Percentiles rank a stretch among this genome's conserved stretches.
Evolutionary conservation across 2,888 invertebrate genomes (phyloP).

Genomic region (Sminthurinus aureus): DNA sequence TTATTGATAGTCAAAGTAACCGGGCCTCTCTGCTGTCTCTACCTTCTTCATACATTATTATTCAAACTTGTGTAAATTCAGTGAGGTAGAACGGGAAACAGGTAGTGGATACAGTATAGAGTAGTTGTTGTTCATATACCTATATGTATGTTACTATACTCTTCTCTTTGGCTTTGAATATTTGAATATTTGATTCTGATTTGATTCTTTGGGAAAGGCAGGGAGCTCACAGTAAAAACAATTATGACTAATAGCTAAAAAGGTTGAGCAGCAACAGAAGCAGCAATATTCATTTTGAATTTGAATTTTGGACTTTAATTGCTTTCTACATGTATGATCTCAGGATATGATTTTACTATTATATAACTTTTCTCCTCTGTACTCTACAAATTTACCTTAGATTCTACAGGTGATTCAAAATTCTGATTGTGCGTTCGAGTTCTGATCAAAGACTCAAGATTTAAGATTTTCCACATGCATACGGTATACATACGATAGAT

Average conservation of each 20-base stretch:
- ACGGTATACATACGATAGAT: too few species aligned
- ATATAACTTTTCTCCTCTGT: background rate
- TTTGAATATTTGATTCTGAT: too few species aligned
- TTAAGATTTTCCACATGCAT: background rate
- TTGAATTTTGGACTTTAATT: background rate
- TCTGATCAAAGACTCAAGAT: background rate
- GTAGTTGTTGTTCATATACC: too few species aligned
- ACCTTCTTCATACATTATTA: too few species aligned
- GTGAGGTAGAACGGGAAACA: too few species aligned
- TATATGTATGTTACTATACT: too few species aligned
- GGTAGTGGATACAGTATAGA: too few species aligned
- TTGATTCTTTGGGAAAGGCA: too few species aligned
- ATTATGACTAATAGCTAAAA: background rate
- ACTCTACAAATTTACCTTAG: background rate
- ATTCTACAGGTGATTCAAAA: background rate
- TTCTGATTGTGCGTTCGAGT: background rate
- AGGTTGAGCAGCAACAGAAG: background rate
- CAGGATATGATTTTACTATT: background rate
- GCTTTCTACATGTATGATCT: background rate
- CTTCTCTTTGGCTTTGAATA: too few species aligned
- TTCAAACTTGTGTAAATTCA: too few species aligned
- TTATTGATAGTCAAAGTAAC: too few species aligned
- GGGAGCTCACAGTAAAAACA: background rate
- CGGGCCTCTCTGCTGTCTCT: too few species aligned
- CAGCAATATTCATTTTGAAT: background rate